These are phyloP conservation scores for Darevskia mixta DNA, from an alignment of 2,797 vertebrate species.

Conservation along the genomic window DNA sequence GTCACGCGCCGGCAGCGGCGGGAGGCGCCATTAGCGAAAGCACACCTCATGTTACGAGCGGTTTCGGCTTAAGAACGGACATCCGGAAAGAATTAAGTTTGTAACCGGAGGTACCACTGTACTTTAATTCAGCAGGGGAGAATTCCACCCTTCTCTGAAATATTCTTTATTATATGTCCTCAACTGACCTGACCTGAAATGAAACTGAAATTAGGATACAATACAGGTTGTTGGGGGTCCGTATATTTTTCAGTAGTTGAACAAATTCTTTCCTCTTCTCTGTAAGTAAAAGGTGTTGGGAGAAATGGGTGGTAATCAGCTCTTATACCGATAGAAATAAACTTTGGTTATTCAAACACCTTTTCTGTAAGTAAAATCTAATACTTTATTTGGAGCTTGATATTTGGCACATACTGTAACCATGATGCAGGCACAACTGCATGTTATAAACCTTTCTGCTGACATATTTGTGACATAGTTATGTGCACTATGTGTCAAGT, in stretches of 20 bases:
- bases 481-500: neutral
- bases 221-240: neutral
- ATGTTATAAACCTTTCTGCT: neutral
- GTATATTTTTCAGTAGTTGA: neutral
- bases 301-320: neutral
- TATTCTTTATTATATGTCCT: neutral
- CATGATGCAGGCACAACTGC: neutral
- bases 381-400: neutral
- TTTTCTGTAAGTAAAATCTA: too few species aligned
- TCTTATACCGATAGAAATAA: neutral
- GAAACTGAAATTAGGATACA: neutral
- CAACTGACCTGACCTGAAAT: neutral
- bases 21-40: too few species aligned
- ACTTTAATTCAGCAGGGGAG: conserved; percentile 50
- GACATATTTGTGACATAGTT: neutral
- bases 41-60: too few species aligned
- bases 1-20: too few species aligned
- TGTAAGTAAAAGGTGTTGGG: neutral
- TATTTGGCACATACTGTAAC: neutral
- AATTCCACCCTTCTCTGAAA: conserved; percentile 32
- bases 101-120: too few species aligned
- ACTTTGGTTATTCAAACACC: neutral
- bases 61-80: too few species aligned
- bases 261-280: neutral
- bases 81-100: too few species aligned